Evolutionary conservation across 2,888 invertebrate genomes (phyloP), one percentile per base, ranked within the genome.

Genomic region (Papilio gigon): DNA sequence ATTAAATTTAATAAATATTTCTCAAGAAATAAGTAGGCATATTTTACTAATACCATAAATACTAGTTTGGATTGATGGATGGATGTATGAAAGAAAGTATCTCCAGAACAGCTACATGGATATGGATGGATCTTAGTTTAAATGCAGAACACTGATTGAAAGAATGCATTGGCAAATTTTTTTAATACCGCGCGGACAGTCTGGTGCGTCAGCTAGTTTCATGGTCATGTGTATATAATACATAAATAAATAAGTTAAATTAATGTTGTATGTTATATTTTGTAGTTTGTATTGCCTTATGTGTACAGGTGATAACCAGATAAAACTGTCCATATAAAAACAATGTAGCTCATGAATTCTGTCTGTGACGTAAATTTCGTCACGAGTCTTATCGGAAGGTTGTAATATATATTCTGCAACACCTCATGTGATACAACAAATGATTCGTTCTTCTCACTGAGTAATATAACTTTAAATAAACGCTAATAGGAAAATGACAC

Each of bases 351-450:
- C 30, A n/a, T 17, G 35, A 59, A 47, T 61, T 50, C 58, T 65
- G 20, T 42, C 61, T 35, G 68, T 84, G 84, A 84, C 85, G 84
- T 78, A 78, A 77, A 81, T 76, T 68, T 77, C 78, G 79, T 79
- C 79, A 81, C 71, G 61, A 60, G 67, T 60, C 56, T 44, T 62
- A 73, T 59, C 58, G 72, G 77, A 76, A 74, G 78, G 78, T 70
- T 74, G 73, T 17, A 47, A 74, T 70, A 63, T 30, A 40, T 61
- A 22, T 59, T 53, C 44, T 56, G 47, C 22, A 40, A 33, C 22
- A 20, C n/a, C 9, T 25, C 42, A 53, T 60, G 17, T 59, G 35
- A 33, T 20, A 50, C 27, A 27, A 30, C 30, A 64, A 30, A 59
- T 64, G 25, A 20, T 6, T 44, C 33, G 33, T 50, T 37, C 30